Conservation (phyloP, 2,113 vertebrate species). For the Myocastor coypus region DNA sequence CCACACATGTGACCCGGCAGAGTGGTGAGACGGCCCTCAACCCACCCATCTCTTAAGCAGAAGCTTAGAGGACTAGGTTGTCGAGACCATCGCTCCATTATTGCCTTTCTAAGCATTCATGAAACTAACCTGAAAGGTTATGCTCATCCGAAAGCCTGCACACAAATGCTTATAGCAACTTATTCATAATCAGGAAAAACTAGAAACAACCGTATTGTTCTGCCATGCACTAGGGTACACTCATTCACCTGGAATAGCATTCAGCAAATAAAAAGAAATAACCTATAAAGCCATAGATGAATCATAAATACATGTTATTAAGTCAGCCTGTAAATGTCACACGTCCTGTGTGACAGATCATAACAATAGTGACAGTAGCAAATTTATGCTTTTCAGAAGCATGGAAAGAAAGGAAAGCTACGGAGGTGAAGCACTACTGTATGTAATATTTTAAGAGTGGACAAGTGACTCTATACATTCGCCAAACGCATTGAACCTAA, state of each 20-base stretch:
- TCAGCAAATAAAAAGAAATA: background rate
- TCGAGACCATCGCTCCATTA: background rate
- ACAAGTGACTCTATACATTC: background rate
- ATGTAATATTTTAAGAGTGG: background rate
- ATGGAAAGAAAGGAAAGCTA: background rate
- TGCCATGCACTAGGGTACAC: background rate
- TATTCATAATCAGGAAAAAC: background rate
- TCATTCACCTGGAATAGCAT: background rate
- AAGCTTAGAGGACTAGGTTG: background rate
- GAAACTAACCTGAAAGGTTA: background rate
- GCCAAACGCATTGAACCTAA: background rate
- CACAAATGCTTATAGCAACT: background rate
- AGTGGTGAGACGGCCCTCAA: background rate
- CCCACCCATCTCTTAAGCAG: background rate
- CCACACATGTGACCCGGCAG: too few species aligned
- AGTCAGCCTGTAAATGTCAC: background rate
- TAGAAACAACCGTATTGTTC: background rate
- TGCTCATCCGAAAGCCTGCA: background rate
- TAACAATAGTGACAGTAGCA: background rate
- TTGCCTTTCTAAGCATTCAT: background rate
- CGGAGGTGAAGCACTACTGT: background rate
- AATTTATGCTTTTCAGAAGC: background rate
- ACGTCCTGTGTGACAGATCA: background rate
- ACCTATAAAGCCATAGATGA: background rate
- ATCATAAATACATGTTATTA: background rate